Conservation (phyloP, 2,797 vertebrate genomes). For the Macroramphosus scolopax region DNA sequence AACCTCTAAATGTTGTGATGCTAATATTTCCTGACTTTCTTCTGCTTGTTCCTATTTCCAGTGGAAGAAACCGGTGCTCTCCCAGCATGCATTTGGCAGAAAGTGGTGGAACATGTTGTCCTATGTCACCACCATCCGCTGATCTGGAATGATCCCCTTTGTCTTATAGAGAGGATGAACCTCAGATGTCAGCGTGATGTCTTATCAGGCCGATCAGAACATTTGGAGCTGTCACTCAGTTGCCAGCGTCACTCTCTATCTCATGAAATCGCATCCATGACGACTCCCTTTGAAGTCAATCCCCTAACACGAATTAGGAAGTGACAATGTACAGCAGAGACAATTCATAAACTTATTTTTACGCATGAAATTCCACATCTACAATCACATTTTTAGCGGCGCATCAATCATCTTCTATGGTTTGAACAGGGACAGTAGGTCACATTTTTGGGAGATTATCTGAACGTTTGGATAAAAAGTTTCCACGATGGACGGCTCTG, state of each 20-base stretch:
- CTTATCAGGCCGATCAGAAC: constrained; percentile 31
- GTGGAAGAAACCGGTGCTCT: neutral
- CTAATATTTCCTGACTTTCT: neutral
- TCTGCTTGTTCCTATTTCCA: neutral
- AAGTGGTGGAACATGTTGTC: constrained; percentile 13
- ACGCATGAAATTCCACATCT: constrained; percentile 43
- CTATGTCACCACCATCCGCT: constrained; percentile 2
- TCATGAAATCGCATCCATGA: constrained; percentile 14
- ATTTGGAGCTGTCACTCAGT: constrained; percentile 45
- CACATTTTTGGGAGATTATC: no score
- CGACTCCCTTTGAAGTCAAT: constrained; percentile 53
- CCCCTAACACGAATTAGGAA: constrained; percentile 29
- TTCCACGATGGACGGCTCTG: no score
- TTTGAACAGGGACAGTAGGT: no score
- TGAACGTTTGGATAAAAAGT: no score
- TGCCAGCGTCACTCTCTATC: constrained; percentile 14
- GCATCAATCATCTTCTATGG: no score
- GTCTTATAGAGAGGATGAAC: constrained; percentile 3
- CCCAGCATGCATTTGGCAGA: constrained; percentile 5
- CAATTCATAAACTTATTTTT: constrained; percentile 52
- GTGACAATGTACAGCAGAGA: constrained; percentile 28
- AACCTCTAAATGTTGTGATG: neutral
- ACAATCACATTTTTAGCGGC: no score
- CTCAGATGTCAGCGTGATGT: constrained; percentile 3
- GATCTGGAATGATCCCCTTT: constrained; percentile 2